Conservation (phyloP, 1,140 invertebrate species). For the Heliconius eleuchia region DNA sequence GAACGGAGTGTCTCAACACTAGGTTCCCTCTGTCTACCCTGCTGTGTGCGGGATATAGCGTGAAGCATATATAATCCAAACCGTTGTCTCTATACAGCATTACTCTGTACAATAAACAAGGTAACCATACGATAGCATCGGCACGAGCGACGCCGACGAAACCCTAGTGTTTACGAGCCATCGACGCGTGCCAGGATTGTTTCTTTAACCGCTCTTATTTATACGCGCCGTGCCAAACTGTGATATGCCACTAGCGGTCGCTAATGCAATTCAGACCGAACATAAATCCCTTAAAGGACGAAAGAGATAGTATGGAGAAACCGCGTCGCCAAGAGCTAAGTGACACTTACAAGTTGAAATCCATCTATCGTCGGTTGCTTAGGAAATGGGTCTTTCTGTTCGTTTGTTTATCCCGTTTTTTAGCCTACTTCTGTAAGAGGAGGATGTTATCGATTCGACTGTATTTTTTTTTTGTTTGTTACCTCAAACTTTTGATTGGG, state of each 20-base stretch:
- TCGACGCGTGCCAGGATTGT: slow-evolving; percentile 52
- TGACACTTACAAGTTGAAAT: slow-evolving; percentile 19
- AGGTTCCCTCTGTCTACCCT: no score
- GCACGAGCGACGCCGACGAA: slow-evolving; percentile 58
- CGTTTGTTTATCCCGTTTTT: background rate
- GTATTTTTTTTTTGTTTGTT: no score
- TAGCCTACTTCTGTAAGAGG: background rate
- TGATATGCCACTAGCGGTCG: slow-evolving; percentile 36
- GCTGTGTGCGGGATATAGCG: no score
- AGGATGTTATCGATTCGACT: no score
- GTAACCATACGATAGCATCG: slow-evolving; percentile 49
- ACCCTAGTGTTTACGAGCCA: slow-evolving; percentile 54
- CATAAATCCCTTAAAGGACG: slow-evolving; percentile 44
- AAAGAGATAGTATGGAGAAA: slow-evolving; percentile 33
- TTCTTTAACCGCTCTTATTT: slow-evolving; percentile 51
- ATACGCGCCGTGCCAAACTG: slow-evolving; percentile 43
- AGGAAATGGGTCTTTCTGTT: background rate
- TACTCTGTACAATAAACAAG: slow-evolving; percentile 42
- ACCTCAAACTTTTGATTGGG: no score
- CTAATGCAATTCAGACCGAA: slow-evolving; percentile 38
- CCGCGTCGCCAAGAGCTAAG: slow-evolving; percentile 22
- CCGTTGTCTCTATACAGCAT: background rate
- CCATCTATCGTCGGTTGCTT: background rate
- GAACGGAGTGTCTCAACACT: no score
- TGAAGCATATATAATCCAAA: no score